Evolutionary conservation across 2,797 vertebrate genomes (phyloP), one percentile per base, ranked within the genome.

Genomic region (Borostomias antarcticus): DNA sequence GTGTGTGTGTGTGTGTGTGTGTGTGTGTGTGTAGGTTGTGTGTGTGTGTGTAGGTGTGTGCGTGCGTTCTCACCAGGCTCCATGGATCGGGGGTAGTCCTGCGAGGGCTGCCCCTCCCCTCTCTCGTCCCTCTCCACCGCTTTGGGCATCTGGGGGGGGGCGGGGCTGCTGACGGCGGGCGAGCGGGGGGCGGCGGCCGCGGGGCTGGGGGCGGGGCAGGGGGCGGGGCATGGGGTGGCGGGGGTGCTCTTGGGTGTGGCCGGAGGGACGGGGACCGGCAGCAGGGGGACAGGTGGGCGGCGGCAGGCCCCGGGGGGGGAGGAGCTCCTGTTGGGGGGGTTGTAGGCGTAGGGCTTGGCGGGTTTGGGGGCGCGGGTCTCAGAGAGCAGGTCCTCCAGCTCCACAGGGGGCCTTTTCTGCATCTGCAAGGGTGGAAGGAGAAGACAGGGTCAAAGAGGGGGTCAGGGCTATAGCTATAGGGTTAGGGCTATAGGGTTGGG

Each of bases 331-430:
- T 85, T 87, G 76, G 89, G 62, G 47, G 87, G 89, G 86, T 86
- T 91, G 89, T 95, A 97, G 81, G 93, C 92, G 88, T 94, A 96
- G 83, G 91, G 92, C 89, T 96, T 98, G 92, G 93, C 90, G 80
- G 88, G 85, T 89, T 95, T 96, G 43, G 88, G 90, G 10, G 91
- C 90, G 89, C 94, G 94, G 13, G 88, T 83, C 74, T 98, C 94
- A 0, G 91, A 90, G 69, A 89, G 74, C 0, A 94, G 91, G 8
- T 95, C 94, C 76, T 95, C 94, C 29, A 93, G 85, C 76, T 95
- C 94, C 83, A 90, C 84, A 5, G 87, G 86, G 17, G 88, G 87
- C 72, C 96, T 96, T 74, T 94, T 93, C 92, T 96, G 93, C 2
- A 45, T 75, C 86, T 89, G 51, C 9, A 32, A 21, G 23, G 40